phyloP scores from a whole-genome alignment of 2,888 invertebrate species.

The Acanthosepion pharaonis region DNA sequence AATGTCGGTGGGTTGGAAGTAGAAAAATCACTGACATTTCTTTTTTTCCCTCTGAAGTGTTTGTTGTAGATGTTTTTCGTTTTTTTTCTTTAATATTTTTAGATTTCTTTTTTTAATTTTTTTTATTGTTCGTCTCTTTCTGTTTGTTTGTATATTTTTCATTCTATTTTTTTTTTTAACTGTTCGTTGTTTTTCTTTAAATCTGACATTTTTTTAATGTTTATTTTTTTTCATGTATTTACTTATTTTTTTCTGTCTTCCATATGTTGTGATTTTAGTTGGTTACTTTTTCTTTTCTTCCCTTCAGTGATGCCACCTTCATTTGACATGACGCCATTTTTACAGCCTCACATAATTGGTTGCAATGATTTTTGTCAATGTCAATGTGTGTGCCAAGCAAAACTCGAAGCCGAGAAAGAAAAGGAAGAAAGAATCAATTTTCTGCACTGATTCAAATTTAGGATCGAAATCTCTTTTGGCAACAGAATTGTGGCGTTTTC shows the following conservation, averaged over 20 bases:
- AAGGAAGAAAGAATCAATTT: not conserved
- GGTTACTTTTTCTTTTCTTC: not conserved
- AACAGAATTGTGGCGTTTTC: not conserved
- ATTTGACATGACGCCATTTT: not conserved
- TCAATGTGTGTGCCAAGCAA: not conserved
- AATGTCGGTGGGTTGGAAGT: not conserved
- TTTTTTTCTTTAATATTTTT: not conserved
- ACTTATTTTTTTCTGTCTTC: not conserved
- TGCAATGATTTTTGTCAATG: constrained; percentile 22
- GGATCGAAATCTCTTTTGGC: constrained; percentile 12
- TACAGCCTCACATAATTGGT: not conserved
- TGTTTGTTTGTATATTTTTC: not conserved
- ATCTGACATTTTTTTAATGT: not conserved
- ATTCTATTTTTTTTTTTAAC: not conserved
- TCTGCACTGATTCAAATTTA: not conserved
- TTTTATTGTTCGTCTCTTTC: not conserved
- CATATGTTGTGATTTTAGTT: not conserved
- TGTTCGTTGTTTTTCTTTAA: not conserved
- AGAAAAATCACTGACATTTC: not conserved
- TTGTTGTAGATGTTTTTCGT: not conserved
- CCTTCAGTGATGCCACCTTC: not conserved
- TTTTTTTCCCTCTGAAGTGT: not conserved
- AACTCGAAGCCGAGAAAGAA: no score
- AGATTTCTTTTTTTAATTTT: no score
- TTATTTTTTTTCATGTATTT: no score